phyloP scores from a whole-genome alignment of 2,888 invertebrate genomes.

The Apamea crenata region DNA sequence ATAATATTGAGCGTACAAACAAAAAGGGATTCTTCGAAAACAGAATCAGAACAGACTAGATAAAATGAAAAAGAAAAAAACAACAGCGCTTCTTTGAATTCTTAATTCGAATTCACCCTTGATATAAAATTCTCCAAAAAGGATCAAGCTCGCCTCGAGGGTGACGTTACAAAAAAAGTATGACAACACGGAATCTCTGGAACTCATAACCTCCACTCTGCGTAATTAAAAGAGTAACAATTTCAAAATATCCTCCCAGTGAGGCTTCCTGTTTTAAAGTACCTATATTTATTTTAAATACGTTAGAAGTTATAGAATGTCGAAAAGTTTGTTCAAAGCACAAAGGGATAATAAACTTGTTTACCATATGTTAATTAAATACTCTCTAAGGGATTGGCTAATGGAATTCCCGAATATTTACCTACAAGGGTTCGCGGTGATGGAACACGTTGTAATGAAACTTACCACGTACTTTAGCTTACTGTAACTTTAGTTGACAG shows the following conservation, averaged over 20 bases:
- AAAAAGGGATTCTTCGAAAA: conserved; percentile 13
- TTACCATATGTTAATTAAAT: conserved; percentile 85
- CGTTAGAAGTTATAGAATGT: conserved; percentile 68
- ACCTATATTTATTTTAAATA: conserved; percentile 69
- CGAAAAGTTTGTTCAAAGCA: conserved; percentile 74
- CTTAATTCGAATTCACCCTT: conserved; percentile 49
- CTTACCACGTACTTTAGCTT: conserved; percentile 50
- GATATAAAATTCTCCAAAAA: conserved; percentile 45
- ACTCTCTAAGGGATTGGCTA: conserved; percentile 80
- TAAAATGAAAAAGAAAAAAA: neutral
- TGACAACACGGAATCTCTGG: conserved; percentile 40
- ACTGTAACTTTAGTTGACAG: conserved; percentile 50
- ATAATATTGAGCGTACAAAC: conserved; percentile 15
- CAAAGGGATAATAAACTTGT: conserved; percentile 83
- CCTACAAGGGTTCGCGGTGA: conserved; percentile 69
- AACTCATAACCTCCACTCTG: conserved; percentile 44
- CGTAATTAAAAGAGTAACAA: conserved; percentile 51
- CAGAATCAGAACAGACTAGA: conserved; percentile 8
- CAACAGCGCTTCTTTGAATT: conserved; percentile 24
- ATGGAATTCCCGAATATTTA: conserved; percentile 81
- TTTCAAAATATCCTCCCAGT: conserved; percentile 44
- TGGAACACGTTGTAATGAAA: conserved; percentile 61
- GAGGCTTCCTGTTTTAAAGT: conserved; percentile 48
- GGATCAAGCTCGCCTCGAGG: conserved; percentile 40
- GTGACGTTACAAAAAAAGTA: conserved; percentile 42